Evolutionary conservation across 2,797 vertebrate species (phyloP).

Genomic region (Alectoris magna): DNA sequence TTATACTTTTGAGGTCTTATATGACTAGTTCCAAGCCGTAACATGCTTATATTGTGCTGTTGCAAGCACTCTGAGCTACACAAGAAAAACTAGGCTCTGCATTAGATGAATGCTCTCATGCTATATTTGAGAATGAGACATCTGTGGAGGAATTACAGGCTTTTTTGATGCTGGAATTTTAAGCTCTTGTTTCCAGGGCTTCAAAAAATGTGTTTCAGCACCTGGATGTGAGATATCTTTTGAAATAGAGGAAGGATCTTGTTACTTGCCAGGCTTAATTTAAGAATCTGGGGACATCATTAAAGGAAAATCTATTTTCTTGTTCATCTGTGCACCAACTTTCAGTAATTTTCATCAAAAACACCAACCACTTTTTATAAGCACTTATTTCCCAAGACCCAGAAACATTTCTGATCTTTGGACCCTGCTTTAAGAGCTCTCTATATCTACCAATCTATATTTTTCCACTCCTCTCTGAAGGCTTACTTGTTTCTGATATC

Average conservation of each 20-base stretch:
- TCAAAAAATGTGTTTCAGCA: slow-evolving; percentile 68
- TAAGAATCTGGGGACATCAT: slow-evolving; percentile 73
- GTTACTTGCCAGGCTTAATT: slow-evolving; percentile 66
- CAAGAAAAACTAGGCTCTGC: background rate
- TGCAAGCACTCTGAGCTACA: background rate
- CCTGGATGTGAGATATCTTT: slow-evolving; percentile 69
- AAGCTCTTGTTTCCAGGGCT: slow-evolving; percentile 51
- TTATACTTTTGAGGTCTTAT: slow-evolving; percentile 23
- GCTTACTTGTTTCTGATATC: background rate
- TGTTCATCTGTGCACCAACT: slow-evolving; percentile 26
- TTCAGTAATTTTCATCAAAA: slow-evolving; percentile 54
- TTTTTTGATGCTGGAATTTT: slow-evolving; percentile 47
- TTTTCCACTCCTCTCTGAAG: background rate
- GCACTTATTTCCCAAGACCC: slow-evolving; percentile 17
- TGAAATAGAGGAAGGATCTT: slow-evolving; percentile 65
- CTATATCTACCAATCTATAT: background rate
- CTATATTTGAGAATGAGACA: slow-evolving; percentile 25
- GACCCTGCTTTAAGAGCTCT: background rate
- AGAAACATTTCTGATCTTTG: slow-evolving; percentile 42
- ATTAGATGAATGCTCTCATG: fast-evolving
- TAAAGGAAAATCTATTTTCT: slow-evolving; percentile 50
- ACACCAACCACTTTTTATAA: background rate
- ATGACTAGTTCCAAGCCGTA: background rate
- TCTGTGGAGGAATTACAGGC: slow-evolving; percentile 40
- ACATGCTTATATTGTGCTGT: background rate